Evolutionary conservation across 2,888 invertebrate species (phyloP).

Genomic region (Dione vanillae): DNA sequence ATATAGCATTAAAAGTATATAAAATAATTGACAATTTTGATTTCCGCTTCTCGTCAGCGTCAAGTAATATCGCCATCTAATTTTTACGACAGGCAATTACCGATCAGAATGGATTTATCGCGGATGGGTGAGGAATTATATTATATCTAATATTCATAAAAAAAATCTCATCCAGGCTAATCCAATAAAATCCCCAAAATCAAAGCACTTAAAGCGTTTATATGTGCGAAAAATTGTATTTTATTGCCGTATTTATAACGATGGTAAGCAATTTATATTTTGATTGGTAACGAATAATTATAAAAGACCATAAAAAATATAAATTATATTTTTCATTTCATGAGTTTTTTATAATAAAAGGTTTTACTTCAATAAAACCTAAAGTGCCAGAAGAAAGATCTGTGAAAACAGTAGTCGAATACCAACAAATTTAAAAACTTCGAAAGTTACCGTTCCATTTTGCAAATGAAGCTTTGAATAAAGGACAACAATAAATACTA

Average conservation of each 20-base stretch:
- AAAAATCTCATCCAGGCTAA: constrained; percentile 23
- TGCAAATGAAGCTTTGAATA: constrained; percentile 37
- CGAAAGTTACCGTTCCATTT: constrained; percentile 34
- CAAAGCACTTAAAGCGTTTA: constrained; percentile 1
- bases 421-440: constrained; percentile 29
- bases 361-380: background rate
- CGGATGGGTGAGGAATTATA: constrained; percentile 36
- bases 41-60: constrained; percentile 62
- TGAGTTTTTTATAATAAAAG: no score
- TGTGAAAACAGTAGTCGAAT: background rate
- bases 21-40: constrained; percentile 61
- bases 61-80: constrained; percentile 65
- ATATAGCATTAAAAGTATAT: constrained; percentile 26
- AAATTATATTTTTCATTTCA: no score
- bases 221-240: background rate
- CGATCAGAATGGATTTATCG: constrained; percentile 51
- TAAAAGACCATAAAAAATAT: no score
- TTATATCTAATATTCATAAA: constrained; percentile 35
- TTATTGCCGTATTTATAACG: constrained; percentile 4
- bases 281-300: background rate
- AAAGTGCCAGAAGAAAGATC: background rate
- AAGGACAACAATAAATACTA: constrained; percentile 44
- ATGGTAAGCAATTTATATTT: background rate
- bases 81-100: constrained; percentile 63
- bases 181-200: constrained; percentile 18